Base-by-base conservation (phyloP, 2,888 invertebrate genomes). In the Carcina quercana region DNA sequence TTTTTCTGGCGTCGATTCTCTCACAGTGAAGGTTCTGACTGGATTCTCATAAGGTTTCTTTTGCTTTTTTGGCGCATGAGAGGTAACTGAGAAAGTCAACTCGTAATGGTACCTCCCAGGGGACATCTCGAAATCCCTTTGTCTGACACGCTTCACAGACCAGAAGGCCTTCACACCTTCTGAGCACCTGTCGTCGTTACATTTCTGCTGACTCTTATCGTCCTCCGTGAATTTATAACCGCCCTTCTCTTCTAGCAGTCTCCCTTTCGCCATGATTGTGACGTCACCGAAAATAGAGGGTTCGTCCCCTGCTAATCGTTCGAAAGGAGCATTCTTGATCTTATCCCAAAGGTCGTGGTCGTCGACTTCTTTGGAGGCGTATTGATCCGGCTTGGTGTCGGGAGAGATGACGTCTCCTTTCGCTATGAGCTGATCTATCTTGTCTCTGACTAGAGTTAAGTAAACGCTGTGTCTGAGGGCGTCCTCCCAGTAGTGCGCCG, bases 121-220 rank as follows among this genome's bases (percentile, higher is more conserved):
- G 20, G 66, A 45, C 2, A 53, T 78, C 68, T 56, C 83, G 1
- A 64, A 59, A 46, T 88, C 87, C 34, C 87, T 80, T 59, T 91
- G 91, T 24, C 90, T 71, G 30, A 90, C 86, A 30, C 90, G 84
- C 63, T 89, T 89, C 3, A 91, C 89, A 1, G 88, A 87, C 91
- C 91, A 91, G 34, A 88, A 60, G 0, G 91, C 90, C 50, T 87
- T 76, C 3, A 88, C 76, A 19, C 74, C 75, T 38, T 85, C 78
- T 43, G 69, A 75, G 38, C 87, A 86, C 41, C 78, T 78, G 15
- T 84, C 80, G 24, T 82, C 58, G 13, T 40, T 46, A 45, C 80
- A 80, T 35, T 68, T 73, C 24, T 64, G 61, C 36, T 57, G 60
- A 1, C 60, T 50, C 26, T 47, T 51, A 21, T 78, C 66, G 37